Conservation (phyloP, 2,797 vertebrate species). For the Argentina silus region DNA sequence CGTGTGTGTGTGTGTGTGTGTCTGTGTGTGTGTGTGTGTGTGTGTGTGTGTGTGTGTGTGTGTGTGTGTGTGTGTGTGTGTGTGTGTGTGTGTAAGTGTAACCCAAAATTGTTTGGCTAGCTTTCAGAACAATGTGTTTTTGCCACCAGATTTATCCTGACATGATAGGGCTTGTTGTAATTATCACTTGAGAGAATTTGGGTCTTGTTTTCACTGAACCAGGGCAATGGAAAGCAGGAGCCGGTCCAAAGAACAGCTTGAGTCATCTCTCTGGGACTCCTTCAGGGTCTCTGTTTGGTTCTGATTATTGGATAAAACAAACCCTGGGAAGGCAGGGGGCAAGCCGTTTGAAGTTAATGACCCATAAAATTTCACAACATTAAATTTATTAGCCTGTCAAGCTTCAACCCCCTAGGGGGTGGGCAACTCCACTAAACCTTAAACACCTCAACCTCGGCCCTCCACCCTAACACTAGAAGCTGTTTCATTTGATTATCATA, state of each 20-base stretch:
- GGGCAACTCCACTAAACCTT: conserved; percentile 42
- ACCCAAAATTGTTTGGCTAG: conserved; percentile 54
- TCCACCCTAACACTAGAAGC: conserved; percentile 10
- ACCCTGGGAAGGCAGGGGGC: conserved; percentile 62
- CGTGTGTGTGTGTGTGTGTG: not conserved
- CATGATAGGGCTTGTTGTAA: conserved; percentile 74
- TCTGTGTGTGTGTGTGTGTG: conserved; percentile 9
- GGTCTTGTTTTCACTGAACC: conserved; percentile 75
- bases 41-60: not conserved
- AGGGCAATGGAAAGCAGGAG: conserved; percentile 74
- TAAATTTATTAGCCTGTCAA: conserved; percentile 59
- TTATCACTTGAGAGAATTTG: conserved; percentile 73
- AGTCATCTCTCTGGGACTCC: conserved; percentile 64
- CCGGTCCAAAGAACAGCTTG: conserved; percentile 71
- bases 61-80: conserved; percentile 28
- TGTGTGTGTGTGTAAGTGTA: not conserved
- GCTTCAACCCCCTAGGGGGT: conserved; percentile 39
- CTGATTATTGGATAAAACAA: conserved; percentile 72
- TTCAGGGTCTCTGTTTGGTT: conserved; percentile 58
- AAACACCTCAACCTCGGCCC: conserved; percentile 44
- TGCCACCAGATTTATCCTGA: conserved; percentile 66
- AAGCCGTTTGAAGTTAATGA: conserved; percentile 65
- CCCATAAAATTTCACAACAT: conserved; percentile 71
- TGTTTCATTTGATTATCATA: conserved; percentile 48
- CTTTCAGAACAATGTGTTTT: conserved; percentile 64